Conservation (phyloP, 2,888 invertebrate genomes). For the Pyrochroa serraticornis region DNA sequence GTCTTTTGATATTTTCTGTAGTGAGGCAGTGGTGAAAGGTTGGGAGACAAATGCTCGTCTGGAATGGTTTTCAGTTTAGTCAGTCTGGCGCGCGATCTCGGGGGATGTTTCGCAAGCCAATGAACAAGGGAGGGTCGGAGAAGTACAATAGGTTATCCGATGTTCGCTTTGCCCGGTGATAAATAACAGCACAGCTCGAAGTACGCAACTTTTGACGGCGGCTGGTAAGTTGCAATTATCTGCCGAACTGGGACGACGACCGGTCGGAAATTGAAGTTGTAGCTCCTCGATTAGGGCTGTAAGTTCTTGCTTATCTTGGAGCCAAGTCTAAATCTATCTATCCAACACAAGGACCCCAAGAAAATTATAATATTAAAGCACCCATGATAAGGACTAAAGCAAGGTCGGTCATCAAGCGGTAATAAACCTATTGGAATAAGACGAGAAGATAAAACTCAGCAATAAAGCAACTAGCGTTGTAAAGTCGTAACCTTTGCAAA, state of each 20-base stretch:
- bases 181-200: slow-evolving; percentile 30
- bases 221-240: not conserved
- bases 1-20: slow-evolving; percentile 19
- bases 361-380: not conserved
- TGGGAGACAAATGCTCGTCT: slow-evolving; percentile 40
- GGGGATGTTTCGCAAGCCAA: slow-evolving; percentile 45
- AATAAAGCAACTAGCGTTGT: no score
- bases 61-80: slow-evolving; percentile 41
- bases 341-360: no score
- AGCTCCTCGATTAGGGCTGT: no score
- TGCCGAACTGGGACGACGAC: no score
- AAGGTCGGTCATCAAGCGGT: no score
- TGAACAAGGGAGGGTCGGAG: slow-evolving; percentile 38
- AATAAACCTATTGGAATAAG: no score
- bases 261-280: no score
- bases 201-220: not conserved
- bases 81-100: slow-evolving; percentile 40
- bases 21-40: slow-evolving; percentile 33
- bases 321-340: not conserved
- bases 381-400: no score
- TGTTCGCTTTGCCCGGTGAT: slow-evolving; percentile 35
- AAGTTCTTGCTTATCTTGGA: no score
- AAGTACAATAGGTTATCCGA: slow-evolving; percentile 39
- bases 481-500: no score
- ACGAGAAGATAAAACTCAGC: no score